Evolutionary conservation across 2,797 vertebrate species (phyloP).

Genomic region (Benthosema pterotum): DNA sequence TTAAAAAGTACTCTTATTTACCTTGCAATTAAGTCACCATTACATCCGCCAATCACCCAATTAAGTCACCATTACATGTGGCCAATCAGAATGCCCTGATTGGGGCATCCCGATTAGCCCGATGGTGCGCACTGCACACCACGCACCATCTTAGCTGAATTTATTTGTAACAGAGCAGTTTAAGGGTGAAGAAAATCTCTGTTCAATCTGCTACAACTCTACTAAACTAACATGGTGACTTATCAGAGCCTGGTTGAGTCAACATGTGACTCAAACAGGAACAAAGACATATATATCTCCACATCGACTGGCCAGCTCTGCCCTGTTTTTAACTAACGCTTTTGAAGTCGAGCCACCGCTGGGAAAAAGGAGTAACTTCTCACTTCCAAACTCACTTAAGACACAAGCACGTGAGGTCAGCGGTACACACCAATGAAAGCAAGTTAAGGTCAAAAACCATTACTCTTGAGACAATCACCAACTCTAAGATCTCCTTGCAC

Average conservation of each 20-base stretch:
- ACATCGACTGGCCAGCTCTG: constrained; percentile 5
- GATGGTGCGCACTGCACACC: no score
- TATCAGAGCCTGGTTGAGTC: constrained; percentile 12
- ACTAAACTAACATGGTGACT: constrained; percentile 11
- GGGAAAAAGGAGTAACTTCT: neutral
- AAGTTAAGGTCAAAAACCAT: constrained; percentile 19
- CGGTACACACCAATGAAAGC: constrained; percentile 21
- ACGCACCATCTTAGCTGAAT: no score
- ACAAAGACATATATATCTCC: constrained; percentile 10
- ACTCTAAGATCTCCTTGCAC: constrained; percentile 30
- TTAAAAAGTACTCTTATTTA: no score
- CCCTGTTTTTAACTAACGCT: constrained; percentile 12
- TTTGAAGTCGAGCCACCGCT: constrained; percentile 14
- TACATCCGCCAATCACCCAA: no score
- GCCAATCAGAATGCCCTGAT: no score
- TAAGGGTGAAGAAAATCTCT: neutral
- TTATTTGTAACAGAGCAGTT: no score
- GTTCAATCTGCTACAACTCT: neutral
- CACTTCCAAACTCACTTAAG: constrained; percentile 21
- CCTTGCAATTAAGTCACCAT: no score
- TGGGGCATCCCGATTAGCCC: no score
- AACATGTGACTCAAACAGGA: constrained; percentile 11
- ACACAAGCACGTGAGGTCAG: constrained; percentile 23
- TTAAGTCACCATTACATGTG: no score
- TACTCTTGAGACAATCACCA: constrained; percentile 24